Evolutionary conservation across 2,113 vertebrate species (phyloP), one percentile per base, ranked within the genome.

Genomic region (Pholis gunnellus): DNA sequence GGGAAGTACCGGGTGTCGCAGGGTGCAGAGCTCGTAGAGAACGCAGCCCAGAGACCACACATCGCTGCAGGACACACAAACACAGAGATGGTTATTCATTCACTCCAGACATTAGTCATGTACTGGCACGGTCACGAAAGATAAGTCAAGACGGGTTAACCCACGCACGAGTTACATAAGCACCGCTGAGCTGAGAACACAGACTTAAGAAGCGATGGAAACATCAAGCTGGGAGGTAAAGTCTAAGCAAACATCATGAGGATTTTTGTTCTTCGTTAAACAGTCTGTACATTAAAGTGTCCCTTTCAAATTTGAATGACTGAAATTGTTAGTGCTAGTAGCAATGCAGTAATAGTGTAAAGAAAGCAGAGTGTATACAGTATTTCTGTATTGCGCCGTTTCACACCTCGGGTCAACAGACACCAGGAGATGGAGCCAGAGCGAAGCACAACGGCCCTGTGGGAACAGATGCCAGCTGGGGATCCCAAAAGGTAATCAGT

Each of bases 1-100:
- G 36, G 36, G 6, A 48, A 31, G 72, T 95, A 99, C 98, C 40
- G 97, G 97, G 92, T 99, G 97, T 75, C 63, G 95, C 20, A 99
- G 95, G 72, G 97, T 95, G 87, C 97, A 99, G 36, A 99, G 96
- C 89, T 99, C 97, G 78, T 99, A 99, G 0, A 99, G 94, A 76
- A 99, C 95, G 85, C 98, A 99, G 46, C 98, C 98, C 75, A 99
- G 94, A 86, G 98, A 98, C 97, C 98, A 99, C 86, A 99, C 97
- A 80, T 99, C 97, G 93, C 97, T 99, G 93, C 9, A 94, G 94
- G 75, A 72, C 89, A 91, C 71, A 93, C 0, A 75, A 2, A 87
- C 18, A 90, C 0, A 79, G 18, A 86, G 18, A 57, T 0, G 25
- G 52, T 87, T 82, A 88, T 76, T 88, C 63, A 87, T 61, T 66